These are phyloP conservation scores for Drosophila formosana DNA, from an alignment of 2,888 invertebrate genomes.

Conservation along the genomic window DNA sequence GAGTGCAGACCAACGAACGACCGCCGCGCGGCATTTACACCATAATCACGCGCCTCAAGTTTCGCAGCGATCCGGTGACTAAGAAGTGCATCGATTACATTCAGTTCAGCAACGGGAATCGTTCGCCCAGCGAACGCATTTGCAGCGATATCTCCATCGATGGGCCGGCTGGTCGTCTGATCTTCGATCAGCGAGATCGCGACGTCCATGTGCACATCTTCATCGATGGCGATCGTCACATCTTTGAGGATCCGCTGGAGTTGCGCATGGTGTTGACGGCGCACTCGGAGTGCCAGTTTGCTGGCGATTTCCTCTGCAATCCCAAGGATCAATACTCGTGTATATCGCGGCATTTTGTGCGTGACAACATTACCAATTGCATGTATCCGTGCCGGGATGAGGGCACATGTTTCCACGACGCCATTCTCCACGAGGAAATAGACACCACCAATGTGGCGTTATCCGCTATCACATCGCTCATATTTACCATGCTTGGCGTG, in stretches of 20 bases:
- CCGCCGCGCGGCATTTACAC: conserved; percentile 81
- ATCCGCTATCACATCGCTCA: conserved; percentile 83
- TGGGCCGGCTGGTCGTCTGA: conserved; percentile 78
- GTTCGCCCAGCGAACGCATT: conserved; percentile 80
- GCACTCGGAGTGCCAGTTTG: conserved; percentile 80
- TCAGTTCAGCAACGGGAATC: conserved; percentile 81
- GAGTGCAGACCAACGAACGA: conserved; percentile 76
- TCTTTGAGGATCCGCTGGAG: conserved; percentile 78
- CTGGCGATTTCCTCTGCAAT: conserved; percentile 80
- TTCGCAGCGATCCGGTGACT: conserved; percentile 76
- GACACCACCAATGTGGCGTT: conserved; percentile 83
- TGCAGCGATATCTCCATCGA: conserved; percentile 82
- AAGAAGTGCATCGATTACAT: conserved; percentile 81
- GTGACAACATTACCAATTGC: conserved; percentile 84
- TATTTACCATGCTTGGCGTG: conserved; percentile 84
- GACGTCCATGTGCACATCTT: conserved; percentile 79
- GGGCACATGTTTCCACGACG: conserved; percentile 81
- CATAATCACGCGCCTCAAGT: conserved; percentile 82
- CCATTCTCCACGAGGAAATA: conserved; percentile 71
- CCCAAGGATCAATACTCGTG: conserved; percentile 80
- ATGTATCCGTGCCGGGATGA: conserved; percentile 83
- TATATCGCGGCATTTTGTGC: conserved; percentile 82
- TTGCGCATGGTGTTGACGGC: conserved; percentile 83
- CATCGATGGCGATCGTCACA: conserved; percentile 73
- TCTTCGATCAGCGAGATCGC: conserved; percentile 81